Evolutionary conservation across 1,140 invertebrate species (phyloP), one percentile per base, ranked within the genome.

Genomic region (Mercenaria mercenaria): DNA sequence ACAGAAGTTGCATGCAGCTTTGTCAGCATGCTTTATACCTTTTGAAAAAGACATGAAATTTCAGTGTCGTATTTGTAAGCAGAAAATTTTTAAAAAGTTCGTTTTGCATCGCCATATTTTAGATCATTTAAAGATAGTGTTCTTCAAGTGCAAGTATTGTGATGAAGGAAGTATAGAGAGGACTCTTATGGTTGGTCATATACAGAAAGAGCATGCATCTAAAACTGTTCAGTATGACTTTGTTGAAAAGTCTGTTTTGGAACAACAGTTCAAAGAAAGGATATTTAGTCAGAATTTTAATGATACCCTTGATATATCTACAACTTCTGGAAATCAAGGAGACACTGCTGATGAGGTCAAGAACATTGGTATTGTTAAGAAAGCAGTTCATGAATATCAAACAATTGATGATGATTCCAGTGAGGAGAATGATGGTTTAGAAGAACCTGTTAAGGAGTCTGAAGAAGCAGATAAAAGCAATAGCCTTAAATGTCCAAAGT

Each of bases 51-150:
- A 89, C 23, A 74, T 76, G 39, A 84, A 67, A 34, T 83, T 59
- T 50, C 59, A 84, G 29, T 89, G 88, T 32, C 50, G 69, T 56
- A 89, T 89, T 32, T 89, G 88, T 43, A 82, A 82, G 50, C 80
- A 89, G 32, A 84, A 76, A 41, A 89, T 89, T 47, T 52, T 79
- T 23, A 89, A 89, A 81, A 89, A 84, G 32, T 89, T 83, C 84
- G 88, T 89, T 61, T 61, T 89, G 18, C 88, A 89, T 61, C 67
- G 88, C 32, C 88, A 89, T 77, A 84, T 89, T 29, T 26, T 89
- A 1, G 67, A 89, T 32, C 88, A 89, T 64, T 59, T 89, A 13
- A 83, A 89, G 0, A 84, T 89, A n/a, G 81, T 83, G 18, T 89
- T 89, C 41, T 89, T 89, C 39, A 82, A 83, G 39, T 89, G 88